Conservation (phyloP, 1,140 invertebrate species). For the Aporrectodea caliginosa region DNA sequence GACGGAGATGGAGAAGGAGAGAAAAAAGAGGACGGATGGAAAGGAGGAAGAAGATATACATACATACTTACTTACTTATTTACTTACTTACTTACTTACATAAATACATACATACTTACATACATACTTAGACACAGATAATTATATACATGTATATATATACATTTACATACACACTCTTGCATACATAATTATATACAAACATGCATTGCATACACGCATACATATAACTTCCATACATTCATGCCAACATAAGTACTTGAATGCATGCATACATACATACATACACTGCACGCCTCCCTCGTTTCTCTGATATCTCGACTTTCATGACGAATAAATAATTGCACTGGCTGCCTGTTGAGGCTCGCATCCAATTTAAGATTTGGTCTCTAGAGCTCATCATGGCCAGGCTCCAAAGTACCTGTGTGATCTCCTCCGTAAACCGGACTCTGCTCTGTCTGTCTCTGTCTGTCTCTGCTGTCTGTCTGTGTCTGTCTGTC, state of each 20-base stretch:
- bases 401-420: no score
- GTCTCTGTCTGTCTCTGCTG: no score
- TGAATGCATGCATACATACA: constrained; percentile 10
- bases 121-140: neutral
- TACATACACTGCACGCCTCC: constrained; percentile 1
- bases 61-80: neutral
- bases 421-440: no score
- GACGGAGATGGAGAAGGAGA: no score
- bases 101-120: neutral
- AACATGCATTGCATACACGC: neutral
- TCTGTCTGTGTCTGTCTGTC: constrained; percentile 1
- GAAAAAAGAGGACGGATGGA: no score
- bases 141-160: constrained; percentile 10
- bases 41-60: no score
- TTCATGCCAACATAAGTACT: neutral
- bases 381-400: no score
- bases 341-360: no score
- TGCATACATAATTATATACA: neutral
- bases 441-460: no score
- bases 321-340: no score
- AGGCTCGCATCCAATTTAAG: no score
- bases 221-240: constrained; percentile 6
- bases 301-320: no score
- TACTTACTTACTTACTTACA: neutral
- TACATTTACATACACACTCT: neutral